Conservation (phyloP, 2,113 vertebrate species). For the Fregetta grallaria region DNA sequence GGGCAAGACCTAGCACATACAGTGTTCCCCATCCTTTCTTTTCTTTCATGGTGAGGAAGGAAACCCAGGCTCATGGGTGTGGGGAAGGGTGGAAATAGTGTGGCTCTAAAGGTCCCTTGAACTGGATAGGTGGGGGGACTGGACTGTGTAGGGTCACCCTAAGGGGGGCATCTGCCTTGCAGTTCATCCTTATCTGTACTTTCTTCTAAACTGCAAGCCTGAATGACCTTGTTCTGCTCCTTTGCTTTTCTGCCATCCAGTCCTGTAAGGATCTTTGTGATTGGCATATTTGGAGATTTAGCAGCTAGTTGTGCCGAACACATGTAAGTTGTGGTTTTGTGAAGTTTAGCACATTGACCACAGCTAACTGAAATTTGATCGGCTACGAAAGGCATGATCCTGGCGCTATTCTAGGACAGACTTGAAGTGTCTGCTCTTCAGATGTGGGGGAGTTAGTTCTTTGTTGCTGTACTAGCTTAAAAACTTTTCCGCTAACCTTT, state of each 20-base stretch:
- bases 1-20: neutral
- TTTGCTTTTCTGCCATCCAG: neutral
- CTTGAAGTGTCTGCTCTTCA: neutral
- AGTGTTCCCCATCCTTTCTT: neutral
- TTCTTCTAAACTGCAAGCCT: neutral
- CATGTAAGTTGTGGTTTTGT: neutral
- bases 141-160: neutral
- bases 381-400: neutral
- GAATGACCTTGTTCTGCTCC: neutral
- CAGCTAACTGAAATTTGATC: neutral
- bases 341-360: neutral
- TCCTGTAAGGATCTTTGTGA: neutral
- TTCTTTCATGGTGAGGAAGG: neutral
- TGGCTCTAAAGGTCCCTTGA: neutral
- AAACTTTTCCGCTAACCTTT: neutral
- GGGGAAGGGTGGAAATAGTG: neutral
- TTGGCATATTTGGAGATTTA: neutral
- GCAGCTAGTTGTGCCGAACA: neutral
- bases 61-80: neutral
- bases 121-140: neutral
- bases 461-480: neutral
- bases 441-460: neutral
- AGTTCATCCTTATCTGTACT: neutral
- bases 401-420: neutral
- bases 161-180: neutral